Percentiles rank a stretch among this genome's conserved stretches.
Evolutionary conservation across 2,797 vertebrate species (phyloP).

Genomic region (Buphagus erythrorhynchus): DNA sequence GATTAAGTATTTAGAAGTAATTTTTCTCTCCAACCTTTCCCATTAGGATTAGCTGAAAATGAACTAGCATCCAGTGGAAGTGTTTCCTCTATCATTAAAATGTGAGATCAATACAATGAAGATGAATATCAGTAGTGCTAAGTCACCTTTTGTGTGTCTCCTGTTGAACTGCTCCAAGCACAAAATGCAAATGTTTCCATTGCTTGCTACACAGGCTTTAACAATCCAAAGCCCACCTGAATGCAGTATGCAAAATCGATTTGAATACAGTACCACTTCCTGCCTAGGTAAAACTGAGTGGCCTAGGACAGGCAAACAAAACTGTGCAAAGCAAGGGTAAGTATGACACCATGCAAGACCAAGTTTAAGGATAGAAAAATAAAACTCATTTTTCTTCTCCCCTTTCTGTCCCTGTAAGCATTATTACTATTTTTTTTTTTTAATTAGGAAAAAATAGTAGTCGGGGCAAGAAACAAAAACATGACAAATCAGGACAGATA

Average conservation of each 20-base stretch:
- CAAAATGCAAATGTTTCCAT: background rate
- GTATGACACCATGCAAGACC: background rate
- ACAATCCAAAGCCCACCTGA: background rate
- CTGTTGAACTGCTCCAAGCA: background rate
- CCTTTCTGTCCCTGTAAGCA: background rate
- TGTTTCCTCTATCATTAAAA: slow-evolving; percentile 3
- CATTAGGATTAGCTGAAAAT: slow-evolving; percentile 24
- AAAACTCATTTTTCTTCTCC: background rate
- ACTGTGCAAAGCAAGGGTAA: background rate
- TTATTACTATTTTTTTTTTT: background rate
- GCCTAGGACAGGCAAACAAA: background rate
- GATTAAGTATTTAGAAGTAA: slow-evolving; percentile 8
- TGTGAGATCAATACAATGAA: background rate
- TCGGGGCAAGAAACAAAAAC: background rate
- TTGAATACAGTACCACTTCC: background rate
- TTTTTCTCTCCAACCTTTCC: slow-evolving; percentile 15
- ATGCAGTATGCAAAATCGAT: background rate
- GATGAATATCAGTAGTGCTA: background rate
- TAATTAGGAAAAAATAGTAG: background rate
- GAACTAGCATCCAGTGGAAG: background rate
- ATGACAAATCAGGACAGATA: background rate
- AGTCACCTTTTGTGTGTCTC: background rate
- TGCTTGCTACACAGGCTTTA: background rate
- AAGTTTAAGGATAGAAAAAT: background rate
- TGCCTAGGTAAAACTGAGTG: background rate